These are phyloP conservation scores for Alca torda DNA, from an alignment of 2,797 vertebrate genomes.

Conservation along the genomic window DNA sequence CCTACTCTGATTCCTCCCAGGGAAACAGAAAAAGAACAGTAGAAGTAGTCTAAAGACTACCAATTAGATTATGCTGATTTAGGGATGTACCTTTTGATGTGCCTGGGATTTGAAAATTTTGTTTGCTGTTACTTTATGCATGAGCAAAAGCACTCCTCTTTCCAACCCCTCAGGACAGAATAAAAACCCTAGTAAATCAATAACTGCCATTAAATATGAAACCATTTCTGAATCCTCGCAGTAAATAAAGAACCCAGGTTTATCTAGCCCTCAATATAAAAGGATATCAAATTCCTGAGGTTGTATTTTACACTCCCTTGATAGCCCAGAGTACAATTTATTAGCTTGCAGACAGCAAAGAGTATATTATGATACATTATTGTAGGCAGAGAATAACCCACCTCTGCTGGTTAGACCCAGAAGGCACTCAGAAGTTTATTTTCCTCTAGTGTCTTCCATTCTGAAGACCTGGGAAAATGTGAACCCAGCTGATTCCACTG, in stretches of 20 bases:
- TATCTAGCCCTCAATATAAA: conserved; percentile 11
- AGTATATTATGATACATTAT: background rate
- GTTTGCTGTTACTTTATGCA: background rate
- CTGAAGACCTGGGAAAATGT: background rate
- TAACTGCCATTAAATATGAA: conserved; percentile 6
- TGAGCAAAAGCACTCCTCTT: background rate
- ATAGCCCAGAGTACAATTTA: background rate
- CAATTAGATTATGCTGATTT: background rate
- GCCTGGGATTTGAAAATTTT: background rate
- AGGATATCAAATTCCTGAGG: background rate
- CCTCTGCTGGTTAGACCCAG: background rate
- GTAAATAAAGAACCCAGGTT: conserved; percentile 40
- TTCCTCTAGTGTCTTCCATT: background rate
- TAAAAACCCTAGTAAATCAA: conserved; percentile 19
- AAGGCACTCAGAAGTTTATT: conserved; percentile 21
- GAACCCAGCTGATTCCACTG: background rate
- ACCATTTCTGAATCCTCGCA: background rate
- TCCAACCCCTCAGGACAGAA: background rate
- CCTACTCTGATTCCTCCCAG: background rate
- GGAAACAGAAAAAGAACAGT: background rate
- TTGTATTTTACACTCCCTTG: background rate
- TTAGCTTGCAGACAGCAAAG: background rate
- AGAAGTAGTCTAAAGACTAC: background rate
- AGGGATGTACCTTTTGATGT: background rate
- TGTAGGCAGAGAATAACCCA: background rate